A percentile compares a stretch with the other conserved stretches of the same genome.
Conservation (phyloP, 2,113 vertebrate species). For the Myiagra hebetior region DNA sequence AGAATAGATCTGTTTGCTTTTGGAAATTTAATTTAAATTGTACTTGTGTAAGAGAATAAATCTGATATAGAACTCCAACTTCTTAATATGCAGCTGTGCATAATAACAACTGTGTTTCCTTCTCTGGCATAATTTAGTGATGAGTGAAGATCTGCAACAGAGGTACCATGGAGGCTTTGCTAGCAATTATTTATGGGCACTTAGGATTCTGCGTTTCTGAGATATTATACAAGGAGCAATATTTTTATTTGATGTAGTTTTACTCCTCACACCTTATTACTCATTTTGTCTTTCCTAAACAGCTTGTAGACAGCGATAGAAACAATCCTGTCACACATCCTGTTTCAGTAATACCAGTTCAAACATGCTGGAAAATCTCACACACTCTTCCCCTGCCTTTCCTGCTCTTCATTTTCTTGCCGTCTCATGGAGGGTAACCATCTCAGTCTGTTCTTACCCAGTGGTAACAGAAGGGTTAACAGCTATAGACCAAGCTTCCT, state of each 20-base stretch:
- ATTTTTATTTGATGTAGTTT: neutral
- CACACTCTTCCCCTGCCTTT: neutral
- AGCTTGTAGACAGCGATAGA: neutral
- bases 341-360: neutral
- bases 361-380: neutral
- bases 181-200: neutral
- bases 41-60: neutral
- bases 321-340: fast-evolving
- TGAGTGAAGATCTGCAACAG: neutral
- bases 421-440: neutral
- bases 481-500: neutral
- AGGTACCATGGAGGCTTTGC: neutral
- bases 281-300: neutral
- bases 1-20: neutral
- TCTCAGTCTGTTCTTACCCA: neutral
- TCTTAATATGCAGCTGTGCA: neutral
- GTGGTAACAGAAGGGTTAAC: neutral
- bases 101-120: neutral
- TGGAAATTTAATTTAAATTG: neutral
- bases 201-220: neutral
- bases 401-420: neutral
- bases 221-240: neutral
- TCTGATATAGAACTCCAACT: neutral
- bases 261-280: neutral
- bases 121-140: neutral